Percentiles rank a stretch among this genome's conserved stretches.
Conservation (phyloP, 2,888 invertebrate genomes). For the Xanthostigma xanthostigma region DNA sequence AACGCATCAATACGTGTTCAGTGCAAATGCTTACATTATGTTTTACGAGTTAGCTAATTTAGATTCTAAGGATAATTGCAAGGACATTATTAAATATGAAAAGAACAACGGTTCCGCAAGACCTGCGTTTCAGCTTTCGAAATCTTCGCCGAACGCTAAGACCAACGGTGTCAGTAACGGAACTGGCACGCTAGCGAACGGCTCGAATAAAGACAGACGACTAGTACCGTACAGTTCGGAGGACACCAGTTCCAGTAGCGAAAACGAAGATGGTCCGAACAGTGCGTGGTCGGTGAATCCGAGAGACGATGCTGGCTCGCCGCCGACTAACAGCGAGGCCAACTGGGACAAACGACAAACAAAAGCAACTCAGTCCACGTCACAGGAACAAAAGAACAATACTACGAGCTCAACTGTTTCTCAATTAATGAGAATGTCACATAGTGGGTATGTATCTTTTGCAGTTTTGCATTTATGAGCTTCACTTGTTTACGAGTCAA, state of each 20-base stretch:
- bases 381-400: conserved; percentile 17
- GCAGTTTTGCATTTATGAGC: no score
- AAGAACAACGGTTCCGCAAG: background rate
- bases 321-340: conserved; percentile 16
- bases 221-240: conserved; percentile 30
- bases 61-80: no score
- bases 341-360: conserved; percentile 15
- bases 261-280: conserved; percentile 19
- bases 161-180: conserved; percentile 7
- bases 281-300: conserved; percentile 25
- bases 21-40: conserved; percentile 84
- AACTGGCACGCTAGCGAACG: conserved; percentile 5
- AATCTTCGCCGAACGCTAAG: conserved; percentile 8
- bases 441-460: conserved; percentile 53
- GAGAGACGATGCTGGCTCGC: conserved; percentile 13
- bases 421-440: conserved; percentile 52
- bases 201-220: conserved; percentile 16
- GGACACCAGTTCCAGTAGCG: conserved; percentile 24
- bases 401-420: conserved; percentile 30
- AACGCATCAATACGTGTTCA: conserved; percentile 60
- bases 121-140: background rate
- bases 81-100: no score
- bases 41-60: conserved; percentile 54
- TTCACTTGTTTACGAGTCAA: no score
- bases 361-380: conserved; percentile 9